These are phyloP conservation scores for Siderastrea siderea DNA, from an alignment of 92 coral and sea anemone species.

Conservation along the genomic window DNA sequence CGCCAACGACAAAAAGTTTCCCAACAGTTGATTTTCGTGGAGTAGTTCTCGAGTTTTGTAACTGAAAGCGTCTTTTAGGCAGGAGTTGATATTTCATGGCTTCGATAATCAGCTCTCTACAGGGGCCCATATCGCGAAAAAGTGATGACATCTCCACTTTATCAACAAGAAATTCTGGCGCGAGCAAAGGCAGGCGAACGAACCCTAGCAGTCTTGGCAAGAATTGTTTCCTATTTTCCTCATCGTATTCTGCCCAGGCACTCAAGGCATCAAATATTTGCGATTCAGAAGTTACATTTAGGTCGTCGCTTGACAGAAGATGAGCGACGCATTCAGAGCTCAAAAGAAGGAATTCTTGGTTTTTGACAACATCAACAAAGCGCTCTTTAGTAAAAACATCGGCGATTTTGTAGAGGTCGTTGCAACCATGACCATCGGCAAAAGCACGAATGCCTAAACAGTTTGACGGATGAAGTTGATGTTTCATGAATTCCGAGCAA, in stretches of 20 bases:
- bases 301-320: conserved; percentile 89
- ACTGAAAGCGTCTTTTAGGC: conserved; percentile 89
- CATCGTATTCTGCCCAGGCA: conserved; percentile 86
- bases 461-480: conserved; percentile 95
- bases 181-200: conserved; percentile 86
- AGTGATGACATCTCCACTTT: conserved; percentile 91
- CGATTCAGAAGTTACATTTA: conserved; percentile 89
- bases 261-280: conserved; percentile 83
- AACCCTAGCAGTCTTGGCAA: conserved; percentile 72
- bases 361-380: conserved; percentile 92
- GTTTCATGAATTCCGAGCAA: conserved; percentile 97
- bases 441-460: conserved; percentile 97
- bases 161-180: conserved; percentile 89
- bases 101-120: conserved; percentile 91
- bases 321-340: conserved; percentile 83
- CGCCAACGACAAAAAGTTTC: conserved; percentile 94
- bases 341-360: conserved; percentile 91
- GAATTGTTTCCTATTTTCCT: conserved; percentile 68
- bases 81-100: conserved; percentile 97
- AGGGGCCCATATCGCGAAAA: conserved; percentile 83
- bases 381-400: conserved; percentile 94
- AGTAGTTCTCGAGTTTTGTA: conserved; percentile 85
- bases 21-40: conserved; percentile 95
- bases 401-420: conserved; percentile 82
- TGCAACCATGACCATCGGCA: conserved; percentile 97